These are phyloP conservation scores for Halictus rubicundus DNA, from an alignment of 1,140 invertebrate genomes.

Conservation along the genomic window DNA sequence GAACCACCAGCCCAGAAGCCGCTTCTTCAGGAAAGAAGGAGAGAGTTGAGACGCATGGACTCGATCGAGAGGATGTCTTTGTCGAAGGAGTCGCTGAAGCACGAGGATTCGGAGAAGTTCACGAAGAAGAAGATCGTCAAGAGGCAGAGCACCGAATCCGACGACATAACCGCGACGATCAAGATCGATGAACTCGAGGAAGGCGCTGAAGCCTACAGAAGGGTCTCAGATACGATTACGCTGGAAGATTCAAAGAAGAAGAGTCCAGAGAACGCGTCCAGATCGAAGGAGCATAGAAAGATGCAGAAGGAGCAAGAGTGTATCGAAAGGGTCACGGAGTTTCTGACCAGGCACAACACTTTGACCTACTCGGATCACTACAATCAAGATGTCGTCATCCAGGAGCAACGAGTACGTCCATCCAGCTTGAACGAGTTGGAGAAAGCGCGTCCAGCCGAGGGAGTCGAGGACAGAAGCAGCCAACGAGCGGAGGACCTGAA, in stretches of 20 bases:
- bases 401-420: conserved; percentile 43
- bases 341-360: conserved; percentile 54
- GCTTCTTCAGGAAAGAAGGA: not conserved
- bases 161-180: not conserved
- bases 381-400: not conserved
- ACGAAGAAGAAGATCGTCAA: conserved; percentile 33
- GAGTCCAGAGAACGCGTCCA: not conserved
- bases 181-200: not conserved
- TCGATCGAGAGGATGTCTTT: conserved; percentile 14
- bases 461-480: not conserved
- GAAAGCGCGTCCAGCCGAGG: not conserved
- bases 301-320: conserved; percentile 61
- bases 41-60: conserved; percentile 29
- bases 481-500: not conserved
- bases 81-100: conserved; percentile 25
- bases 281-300: conserved; percentile 56
- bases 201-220: not conserved
- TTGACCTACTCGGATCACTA: conserved; percentile 12
- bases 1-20: not conserved
- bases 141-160: conserved; percentile 1
- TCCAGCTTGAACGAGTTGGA: conserved; percentile 14
- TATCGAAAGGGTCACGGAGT: conserved; percentile 66
- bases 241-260: not conserved
- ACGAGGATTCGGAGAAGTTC: conserved; percentile 20
- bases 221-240: not conserved